Evolutionary conservation across 2,888 invertebrate species (phyloP), one percentile per base, ranked within the genome.

Genomic region (Athalia circularis): DNA sequence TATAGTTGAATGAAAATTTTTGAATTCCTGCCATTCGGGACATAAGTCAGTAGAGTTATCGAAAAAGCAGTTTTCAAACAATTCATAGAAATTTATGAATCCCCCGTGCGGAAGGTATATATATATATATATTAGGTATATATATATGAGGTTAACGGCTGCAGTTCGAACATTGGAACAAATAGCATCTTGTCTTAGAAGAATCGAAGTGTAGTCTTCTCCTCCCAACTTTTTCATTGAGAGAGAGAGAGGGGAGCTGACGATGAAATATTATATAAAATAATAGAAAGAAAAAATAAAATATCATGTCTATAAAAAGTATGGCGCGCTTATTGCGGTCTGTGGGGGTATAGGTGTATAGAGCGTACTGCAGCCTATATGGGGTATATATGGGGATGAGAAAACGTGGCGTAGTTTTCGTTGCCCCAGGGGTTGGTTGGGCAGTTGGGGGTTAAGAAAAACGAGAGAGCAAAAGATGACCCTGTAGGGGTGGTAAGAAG

Each of bases 211-310:
- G 5, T 13, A 11, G n/a, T 11, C 5, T 11, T n/a, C 13, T 48
- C 48, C 48, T 65, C 65, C 65, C n/a, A 65, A 65, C 65, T 65
- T 65, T 65, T 29, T 29, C 29, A 29, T 29, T 29, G 29, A 11
- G n/a, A 54, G 9, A 11, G n/a, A 54, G n/a, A 54, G 54, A 29
- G 54, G 47, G 11, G 54, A 13, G 29, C 11, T n/a, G 13, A 52
- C 54, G 70, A 59, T 78, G 65, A 81, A 81, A 79, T 81, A 80
- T 79, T 80, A 77, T 70, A 78, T 65, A 78, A 79, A 80, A 79
- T 81, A 82, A 81, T 79, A 81, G 81, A 79, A 80, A 80, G 80
- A 80, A 8, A 64, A 79, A 80, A 79, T 81, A 81, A 43, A 52
- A 68, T 80, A 59, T 29, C 78, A 61, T 65, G 65, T 64, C 72